Evolutionary conservation across 2,888 invertebrate species (phyloP).

Genomic region (Venusia cambrica): DNA sequence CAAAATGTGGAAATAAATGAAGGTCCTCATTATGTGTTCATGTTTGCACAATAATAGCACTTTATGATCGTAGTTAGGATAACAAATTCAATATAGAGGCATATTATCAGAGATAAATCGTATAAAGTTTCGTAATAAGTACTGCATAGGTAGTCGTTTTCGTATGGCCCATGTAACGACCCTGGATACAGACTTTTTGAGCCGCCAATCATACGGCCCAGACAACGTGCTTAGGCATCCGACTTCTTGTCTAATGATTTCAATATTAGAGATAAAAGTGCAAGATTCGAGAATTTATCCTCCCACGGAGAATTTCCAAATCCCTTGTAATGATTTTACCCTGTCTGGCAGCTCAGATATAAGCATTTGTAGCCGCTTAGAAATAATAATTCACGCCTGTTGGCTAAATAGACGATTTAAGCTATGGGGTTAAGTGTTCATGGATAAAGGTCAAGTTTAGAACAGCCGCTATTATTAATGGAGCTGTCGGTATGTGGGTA

Average conservation of each 20-base stretch:
- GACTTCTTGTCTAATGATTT: too few relatives aligned
- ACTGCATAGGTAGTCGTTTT: too few relatives aligned
- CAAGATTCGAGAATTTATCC: not conserved
- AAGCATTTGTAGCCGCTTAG: conserved; percentile 14
- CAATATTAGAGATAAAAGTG: too few relatives aligned
- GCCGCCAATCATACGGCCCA: too few relatives aligned
- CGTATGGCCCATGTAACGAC: too few relatives aligned
- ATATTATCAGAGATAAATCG: too few relatives aligned
- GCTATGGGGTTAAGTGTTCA: not conserved
- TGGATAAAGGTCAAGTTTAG: not conserved
- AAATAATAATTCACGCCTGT: conserved; percentile 13
- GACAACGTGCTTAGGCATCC: too few relatives aligned
- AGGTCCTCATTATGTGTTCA: conserved; percentile 1
- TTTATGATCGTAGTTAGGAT: not conserved
- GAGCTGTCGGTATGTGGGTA: too few relatives aligned
- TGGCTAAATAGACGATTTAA: conserved; percentile 1
- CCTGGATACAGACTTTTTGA: too few relatives aligned
- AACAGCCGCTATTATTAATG: not conserved
- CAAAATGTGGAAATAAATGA: conserved; percentile 13
- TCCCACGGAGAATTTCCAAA: conserved; percentile 4
- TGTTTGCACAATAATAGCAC: conserved; percentile 7
- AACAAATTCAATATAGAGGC: too few relatives aligned
- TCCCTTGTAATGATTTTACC: conserved; percentile 12
- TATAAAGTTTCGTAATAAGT: too few relatives aligned
- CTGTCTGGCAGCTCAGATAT: conserved; percentile 14